Conservation (phyloP, 2,888 invertebrate species). For the Lobophora halterata region DNA sequence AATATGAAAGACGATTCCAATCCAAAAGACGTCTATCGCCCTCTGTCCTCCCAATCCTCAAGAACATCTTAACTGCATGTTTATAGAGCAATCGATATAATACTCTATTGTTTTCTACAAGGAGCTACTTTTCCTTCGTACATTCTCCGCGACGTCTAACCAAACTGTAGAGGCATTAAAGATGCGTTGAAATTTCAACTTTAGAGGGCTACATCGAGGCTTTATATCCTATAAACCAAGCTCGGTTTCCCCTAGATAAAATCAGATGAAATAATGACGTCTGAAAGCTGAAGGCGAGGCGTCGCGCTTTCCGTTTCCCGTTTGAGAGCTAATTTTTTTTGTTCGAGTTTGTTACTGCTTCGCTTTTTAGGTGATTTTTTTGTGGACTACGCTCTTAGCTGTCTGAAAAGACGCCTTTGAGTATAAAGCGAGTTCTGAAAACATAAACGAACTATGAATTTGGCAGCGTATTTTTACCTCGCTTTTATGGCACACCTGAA, state of each 20-base stretch:
- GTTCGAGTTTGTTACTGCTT: conserved; percentile 47
- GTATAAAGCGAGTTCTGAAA: conserved; percentile 46
- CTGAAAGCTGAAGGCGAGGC: conserved; percentile 62
- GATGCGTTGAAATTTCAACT: conserved; percentile 52
- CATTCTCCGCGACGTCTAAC: conserved; percentile 17
- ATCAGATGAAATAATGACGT: conserved; percentile 63
- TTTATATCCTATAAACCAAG: conserved; percentile 42
- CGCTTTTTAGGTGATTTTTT: conserved; percentile 46
- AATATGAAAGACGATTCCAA: conserved; percentile 59
- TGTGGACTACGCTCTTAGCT: conserved; percentile 39
- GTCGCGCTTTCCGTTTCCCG: conserved; percentile 60
- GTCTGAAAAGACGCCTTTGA: conserved; percentile 41
- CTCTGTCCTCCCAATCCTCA: conserved; percentile 26
- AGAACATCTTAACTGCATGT: conserved; percentile 44
- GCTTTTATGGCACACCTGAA: conserved; percentile 16
- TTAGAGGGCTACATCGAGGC: conserved; percentile 43
- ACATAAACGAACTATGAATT: conserved; percentile 26
- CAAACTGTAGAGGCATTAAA: conserved; percentile 38
- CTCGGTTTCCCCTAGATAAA: conserved; percentile 44
- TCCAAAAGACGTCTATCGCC: conserved; percentile 48
- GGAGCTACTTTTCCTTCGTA: conserved; percentile 40
- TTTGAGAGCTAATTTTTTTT: conserved; percentile 51
- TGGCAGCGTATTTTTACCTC: conserved; percentile 21
- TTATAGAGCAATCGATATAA: conserved; percentile 43
- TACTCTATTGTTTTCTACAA: conserved; percentile 43